phyloP scores from a whole-genome alignment of 53 echinoderm and acorn worm genomes.

The Temnopleurus reevesii region DNA sequence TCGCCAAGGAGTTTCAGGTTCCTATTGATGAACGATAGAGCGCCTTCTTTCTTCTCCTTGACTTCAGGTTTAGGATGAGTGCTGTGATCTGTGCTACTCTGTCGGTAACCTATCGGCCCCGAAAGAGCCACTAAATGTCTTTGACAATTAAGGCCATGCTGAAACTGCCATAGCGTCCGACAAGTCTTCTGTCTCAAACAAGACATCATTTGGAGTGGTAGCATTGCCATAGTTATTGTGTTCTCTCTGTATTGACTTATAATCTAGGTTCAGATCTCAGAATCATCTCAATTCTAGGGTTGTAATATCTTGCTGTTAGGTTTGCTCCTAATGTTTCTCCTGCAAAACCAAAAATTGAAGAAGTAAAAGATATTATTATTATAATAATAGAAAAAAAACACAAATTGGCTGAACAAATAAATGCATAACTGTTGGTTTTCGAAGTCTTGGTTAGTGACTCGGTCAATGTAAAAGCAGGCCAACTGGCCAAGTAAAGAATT shows the following conservation, averaged over 20 bases:
- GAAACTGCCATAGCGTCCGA: neutral
- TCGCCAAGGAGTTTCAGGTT: slow-evolving; percentile 70
- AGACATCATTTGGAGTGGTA: neutral
- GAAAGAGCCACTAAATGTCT: neutral
- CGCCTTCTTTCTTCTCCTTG: slow-evolving; percentile 18
- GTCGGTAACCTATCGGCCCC: neutral
- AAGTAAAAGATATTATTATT: too few relatives aligned
- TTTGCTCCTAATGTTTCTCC: too few relatives aligned
- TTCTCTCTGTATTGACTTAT: neutral
- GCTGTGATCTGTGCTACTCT: slow-evolving; percentile 35
- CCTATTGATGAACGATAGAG: slow-evolving; percentile 52
- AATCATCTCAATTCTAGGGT: neutral
- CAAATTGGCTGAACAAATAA: too few relatives aligned
- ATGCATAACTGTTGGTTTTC: too few relatives aligned
- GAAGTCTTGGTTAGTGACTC: too few relatives aligned
- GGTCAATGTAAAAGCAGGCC: too few relatives aligned
- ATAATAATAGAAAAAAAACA: too few relatives aligned
- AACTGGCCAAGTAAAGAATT: too few relatives aligned
- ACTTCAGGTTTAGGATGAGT: neutral
- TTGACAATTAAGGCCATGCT: neutral
- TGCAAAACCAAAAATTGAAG: too few relatives aligned
- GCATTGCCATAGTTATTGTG: neutral
- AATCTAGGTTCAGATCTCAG: neutral
- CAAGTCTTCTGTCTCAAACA: neutral
- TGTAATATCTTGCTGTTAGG: too few relatives aligned